Percentiles rank a stretch among this genome's conserved stretches.
phyloP scores from a whole-genome alignment of 30 jellyfish, hydroid and myxozoan species.

The Hydractinia echinata region DNA sequence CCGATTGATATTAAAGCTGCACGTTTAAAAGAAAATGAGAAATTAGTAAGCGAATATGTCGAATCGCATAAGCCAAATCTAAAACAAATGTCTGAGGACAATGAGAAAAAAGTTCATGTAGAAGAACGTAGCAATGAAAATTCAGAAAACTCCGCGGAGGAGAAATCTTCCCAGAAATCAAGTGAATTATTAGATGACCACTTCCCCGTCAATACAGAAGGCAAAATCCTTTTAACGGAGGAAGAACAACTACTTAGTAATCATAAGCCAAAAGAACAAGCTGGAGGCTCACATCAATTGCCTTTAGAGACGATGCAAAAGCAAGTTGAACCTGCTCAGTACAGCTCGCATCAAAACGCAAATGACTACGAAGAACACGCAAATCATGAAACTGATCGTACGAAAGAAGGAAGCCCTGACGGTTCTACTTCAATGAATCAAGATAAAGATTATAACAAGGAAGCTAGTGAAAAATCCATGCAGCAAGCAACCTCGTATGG shows the following conservation, averaged over 20 bases:
- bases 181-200: neutral
- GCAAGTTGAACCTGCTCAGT: neutral
- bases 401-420: neutral
- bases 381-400: no score
- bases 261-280: neutral
- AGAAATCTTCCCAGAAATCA: constrained; percentile 1
- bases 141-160: constrained; percentile 1
- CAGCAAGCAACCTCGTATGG: constrained; percentile 5
- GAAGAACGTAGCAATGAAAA: constrained; percentile 1
- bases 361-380: neutral
- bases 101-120: neutral
- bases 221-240: constrained; percentile 6
- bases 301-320: constrained; percentile 2
- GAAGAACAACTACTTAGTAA: constrained; percentile 3
- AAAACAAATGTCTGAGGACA: neutral
- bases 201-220: constrained; percentile 16
- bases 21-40: neutral
- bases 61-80: neutral
- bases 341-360: neutral
- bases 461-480: constrained; percentile 22
- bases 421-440: neutral
- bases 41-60: neutral
- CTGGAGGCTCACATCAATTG: constrained; percentile 28
- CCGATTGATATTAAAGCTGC: neutral
- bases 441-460: neutral